Evolutionary conservation across 1,140 invertebrate genomes (phyloP), one percentile per base, ranked within the genome.

Genomic region (Kradibia gibbosae): DNA sequence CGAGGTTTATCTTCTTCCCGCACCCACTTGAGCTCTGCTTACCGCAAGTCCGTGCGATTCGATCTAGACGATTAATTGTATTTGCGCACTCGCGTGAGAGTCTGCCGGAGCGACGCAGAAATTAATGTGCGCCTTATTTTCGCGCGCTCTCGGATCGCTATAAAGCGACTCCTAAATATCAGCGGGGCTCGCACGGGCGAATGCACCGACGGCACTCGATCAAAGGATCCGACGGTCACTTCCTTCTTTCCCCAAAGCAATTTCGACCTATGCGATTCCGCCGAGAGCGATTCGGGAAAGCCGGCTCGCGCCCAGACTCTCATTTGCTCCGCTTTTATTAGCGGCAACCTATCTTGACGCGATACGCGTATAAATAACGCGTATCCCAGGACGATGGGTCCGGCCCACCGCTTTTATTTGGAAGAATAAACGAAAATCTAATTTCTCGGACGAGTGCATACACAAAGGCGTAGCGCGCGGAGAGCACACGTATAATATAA

Each of bases 31-130:
- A 55, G 34, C 28, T n/a, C 42, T 42, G 45, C 70, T 78, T 57
- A 70, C 65, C 80, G 57, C 80, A 75, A 80, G 13, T 60, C 20
- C 71, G 28, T 65, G 85, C 88, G 86, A 88, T 89, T 88, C 87
- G 88, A 89, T 87, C 83, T 88, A 88, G 88, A 88, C 88, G 88
- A 88, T 88, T 88, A 87, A 89, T 83, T 87, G 85, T 88, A 84
- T 87, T 87, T 86, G 85, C 84, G 84, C 85, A 82, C 62, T 79
- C 67, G 75, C 85, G 85, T 84, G 83, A 85, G 83, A 81, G 67
- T 80, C 55, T 72, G 78, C 84, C 78, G 72, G 73, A 81, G 83
- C 84, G 76, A 83, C 84, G 80, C 71, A 77, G 74, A 87, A 87
- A 87, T 88, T 88, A 87, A 87, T 86, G 85, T 75, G 60, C 83